Evolutionary conservation across 2,113 vertebrate species (phyloP), one percentile per base, ranked within the genome.

Genomic region (Elephas maximus): DNA sequence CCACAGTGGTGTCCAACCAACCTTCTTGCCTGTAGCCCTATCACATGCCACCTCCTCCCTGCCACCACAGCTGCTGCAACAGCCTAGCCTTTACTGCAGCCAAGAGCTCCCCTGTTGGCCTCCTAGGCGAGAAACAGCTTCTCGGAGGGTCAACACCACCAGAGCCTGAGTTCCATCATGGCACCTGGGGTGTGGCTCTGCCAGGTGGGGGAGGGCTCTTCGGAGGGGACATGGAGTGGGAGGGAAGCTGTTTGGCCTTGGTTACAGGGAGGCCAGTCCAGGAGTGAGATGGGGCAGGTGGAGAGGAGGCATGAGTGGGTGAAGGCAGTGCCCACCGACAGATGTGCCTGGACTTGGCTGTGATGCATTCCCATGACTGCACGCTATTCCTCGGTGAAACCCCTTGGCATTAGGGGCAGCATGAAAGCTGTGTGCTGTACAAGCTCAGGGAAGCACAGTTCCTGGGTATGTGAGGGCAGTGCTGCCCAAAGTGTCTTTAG

Each of bases 401-500:
- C 30, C 33, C 14, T 53, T 3, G 57, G 51, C 33, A 1, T 0
- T 4, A 3, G 5, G 0, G 28, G 3, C 0, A 2, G 24, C 2
- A 17, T 3, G n/a, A 12, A 57, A 73, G 62, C 30, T 6, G 17
- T 33, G 24, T 23, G 41, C 10, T 18, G 17, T 41, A 44, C 1
- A 17, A 18, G 53, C 20, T 11, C 44, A 15, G 63, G 71, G 79
- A 51, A 51, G 51, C 23, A 1, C 1, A 0, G 0, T 3, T 7
- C 41, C 60, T 37, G 57, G 53, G 80, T 37, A 5, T 67, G 30
- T 12, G 88, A 20, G 24, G 9, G 8, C 0, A 0, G 3, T 15
- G 17, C 30, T 18, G 44, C 84, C 21, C 23, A 1, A 20, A 1
- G 14, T 45, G 8, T 41, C 20, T 67, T 21, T 11, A 7, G 41